Percentiles rank a stretch among this genome's conserved stretches.
Evolutionary conservation across 2,888 invertebrate species (phyloP).

Genomic region (Brenthis hecate): DNA sequence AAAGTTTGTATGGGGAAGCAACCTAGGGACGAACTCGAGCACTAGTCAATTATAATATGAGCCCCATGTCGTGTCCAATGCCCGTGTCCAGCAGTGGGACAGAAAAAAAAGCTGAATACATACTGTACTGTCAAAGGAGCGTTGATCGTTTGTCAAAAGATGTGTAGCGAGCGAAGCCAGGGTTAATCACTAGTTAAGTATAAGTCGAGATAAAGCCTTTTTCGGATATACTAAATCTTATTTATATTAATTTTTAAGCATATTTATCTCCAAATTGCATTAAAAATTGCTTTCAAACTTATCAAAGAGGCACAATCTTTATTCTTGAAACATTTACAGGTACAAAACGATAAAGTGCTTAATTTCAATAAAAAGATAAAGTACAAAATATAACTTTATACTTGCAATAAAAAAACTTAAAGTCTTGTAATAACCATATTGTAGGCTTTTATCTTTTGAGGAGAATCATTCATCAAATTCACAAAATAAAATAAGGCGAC

Average conservation of each 20-base stretch:
- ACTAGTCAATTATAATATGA: too few relatives aligned
- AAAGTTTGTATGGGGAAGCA: too few relatives aligned
- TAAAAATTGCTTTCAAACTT: conserved; percentile 8
- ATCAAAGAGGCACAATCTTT: conserved; percentile 12
- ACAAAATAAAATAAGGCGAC: conserved; percentile 8
- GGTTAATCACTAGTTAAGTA: neutral
- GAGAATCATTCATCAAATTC: conserved; percentile 21
- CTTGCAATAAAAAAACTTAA: conserved; percentile 29
- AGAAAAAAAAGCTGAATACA: too few relatives aligned
- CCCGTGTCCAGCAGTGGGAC: too few relatives aligned
- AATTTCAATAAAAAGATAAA: conserved; percentile 35
- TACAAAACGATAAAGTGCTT: conserved; percentile 21
- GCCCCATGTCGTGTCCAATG: too few relatives aligned
- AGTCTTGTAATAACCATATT: conserved; percentile 32
- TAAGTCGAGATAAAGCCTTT: conserved; percentile 4
- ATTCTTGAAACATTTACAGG: conserved; percentile 6
- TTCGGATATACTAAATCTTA: neutral
- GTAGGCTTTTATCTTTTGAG: conserved; percentile 27
- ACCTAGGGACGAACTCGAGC: too few relatives aligned
- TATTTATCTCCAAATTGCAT: conserved; percentile 11
- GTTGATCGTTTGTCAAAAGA: too few relatives aligned
- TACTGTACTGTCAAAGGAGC: too few relatives aligned
- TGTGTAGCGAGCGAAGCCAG: too few relatives aligned
- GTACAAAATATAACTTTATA: conserved; percentile 29
- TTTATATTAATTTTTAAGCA: neutral